These are phyloP conservation scores for Acronicta leporina DNA, from an alignment of 2,888 invertebrate genomes.

Conservation along the genomic window DNA sequence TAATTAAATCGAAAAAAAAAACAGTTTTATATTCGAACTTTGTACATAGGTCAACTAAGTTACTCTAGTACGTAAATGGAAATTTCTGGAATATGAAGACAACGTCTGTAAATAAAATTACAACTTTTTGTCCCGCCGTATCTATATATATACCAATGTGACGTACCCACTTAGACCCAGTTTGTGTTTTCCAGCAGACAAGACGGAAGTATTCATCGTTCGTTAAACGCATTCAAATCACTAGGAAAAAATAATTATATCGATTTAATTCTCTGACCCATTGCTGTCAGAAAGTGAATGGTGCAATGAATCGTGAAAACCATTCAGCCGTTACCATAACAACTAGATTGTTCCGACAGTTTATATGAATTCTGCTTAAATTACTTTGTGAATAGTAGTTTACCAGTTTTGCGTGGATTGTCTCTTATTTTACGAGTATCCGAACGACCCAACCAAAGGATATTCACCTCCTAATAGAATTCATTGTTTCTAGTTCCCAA, in stretches of 20 bases:
- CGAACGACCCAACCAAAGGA: neutral
- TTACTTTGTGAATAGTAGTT: slow-evolving; percentile 44
- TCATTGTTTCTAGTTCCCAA: neutral
- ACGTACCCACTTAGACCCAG: too few species aligned
- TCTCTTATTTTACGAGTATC: slow-evolving; percentile 19
- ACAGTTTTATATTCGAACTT: neutral
- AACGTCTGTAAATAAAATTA: too few species aligned
- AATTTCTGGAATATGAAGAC: too few species aligned
- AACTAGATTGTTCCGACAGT: slow-evolving; percentile 58
- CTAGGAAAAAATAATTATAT: neutral
- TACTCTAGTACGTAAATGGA: neutral
- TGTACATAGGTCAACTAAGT: neutral
- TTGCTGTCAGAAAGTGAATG: slow-evolving; percentile 45
- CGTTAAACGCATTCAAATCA: neutral
- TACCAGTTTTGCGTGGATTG: slow-evolving; percentile 24
- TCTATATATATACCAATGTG: too few species aligned
- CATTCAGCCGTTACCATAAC: slow-evolving; percentile 58
- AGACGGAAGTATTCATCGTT: too few species aligned
- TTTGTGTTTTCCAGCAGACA: too few species aligned
- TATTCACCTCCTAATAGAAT: neutral
- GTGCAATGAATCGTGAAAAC: slow-evolving; percentile 58
- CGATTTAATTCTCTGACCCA: slow-evolving; percentile 49
- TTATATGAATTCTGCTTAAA: slow-evolving; percentile 50
- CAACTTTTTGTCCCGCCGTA: too few species aligned
- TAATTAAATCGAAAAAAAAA: too few species aligned